phyloP scores from a whole-genome alignment of 2,113 vertebrate genomes.

The Tragelaphus strepsiceros region DNA sequence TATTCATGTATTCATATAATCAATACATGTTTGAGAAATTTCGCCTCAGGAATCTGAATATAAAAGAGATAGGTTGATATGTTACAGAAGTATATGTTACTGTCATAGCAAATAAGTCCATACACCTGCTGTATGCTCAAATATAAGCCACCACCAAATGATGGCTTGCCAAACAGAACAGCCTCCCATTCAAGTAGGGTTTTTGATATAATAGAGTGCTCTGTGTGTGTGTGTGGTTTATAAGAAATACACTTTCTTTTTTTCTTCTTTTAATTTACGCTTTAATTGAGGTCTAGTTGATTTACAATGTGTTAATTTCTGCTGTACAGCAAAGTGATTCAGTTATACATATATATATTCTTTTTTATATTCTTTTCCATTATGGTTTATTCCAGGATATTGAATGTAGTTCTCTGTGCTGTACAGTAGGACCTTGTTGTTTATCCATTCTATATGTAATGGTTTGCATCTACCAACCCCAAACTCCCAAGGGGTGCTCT shows the following conservation, averaged over 20 bases:
- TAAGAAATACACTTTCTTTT: not conserved
- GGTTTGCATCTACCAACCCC: not conserved
- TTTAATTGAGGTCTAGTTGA: not conserved
- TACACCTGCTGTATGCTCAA: not conserved
- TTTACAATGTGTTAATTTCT: not conserved
- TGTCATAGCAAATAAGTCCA: not conserved
- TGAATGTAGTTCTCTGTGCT: not conserved
- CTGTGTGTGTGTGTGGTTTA: not conserved
- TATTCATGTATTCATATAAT: conserved; percentile 20
- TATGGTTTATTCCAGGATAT: not conserved
- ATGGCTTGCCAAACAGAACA: not conserved
- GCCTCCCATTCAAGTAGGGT: not conserved
- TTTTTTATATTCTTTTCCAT: not conserved
- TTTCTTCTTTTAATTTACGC: not conserved
- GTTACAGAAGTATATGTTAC: conserved; percentile 12
- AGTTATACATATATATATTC: not conserved
- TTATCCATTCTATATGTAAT: not conserved
- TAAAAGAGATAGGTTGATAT: conserved; percentile 22
- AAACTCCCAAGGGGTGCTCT: not conserved
- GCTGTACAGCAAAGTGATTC: not conserved
- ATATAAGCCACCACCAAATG: not conserved
- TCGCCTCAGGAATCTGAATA: conserved; percentile 24
- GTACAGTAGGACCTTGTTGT: not conserved
- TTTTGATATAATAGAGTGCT: not conserved
- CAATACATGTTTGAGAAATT: conserved; percentile 26